Conservation (phyloP, 2,113 vertebrate species). For the Periophthalmus modestus region DNA sequence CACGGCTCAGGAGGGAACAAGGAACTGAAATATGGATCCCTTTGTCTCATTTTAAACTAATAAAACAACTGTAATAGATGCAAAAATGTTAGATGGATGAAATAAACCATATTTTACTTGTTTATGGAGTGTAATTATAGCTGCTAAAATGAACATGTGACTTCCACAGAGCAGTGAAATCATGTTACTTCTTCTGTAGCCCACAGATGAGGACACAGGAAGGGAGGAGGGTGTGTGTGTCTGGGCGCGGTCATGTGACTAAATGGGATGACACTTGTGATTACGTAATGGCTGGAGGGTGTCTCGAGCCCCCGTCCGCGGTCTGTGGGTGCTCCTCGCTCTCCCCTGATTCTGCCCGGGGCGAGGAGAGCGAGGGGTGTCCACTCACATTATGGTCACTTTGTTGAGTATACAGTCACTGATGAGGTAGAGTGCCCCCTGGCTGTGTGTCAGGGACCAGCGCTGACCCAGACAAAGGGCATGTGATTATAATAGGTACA, state of each 20-base stretch:
- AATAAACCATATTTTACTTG: too few relatives aligned
- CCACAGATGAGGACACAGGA: neutral
- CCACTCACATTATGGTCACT: conserved; percentile 42
- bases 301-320: neutral
- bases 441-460: conserved; percentile 62
- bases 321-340: conserved; percentile 33
- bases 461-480: conserved; percentile 31
- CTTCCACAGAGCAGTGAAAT: conserved; percentile 1
- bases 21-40: too few relatives aligned
- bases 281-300: conserved; percentile 48
- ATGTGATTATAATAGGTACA: neutral
- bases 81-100: too few relatives aligned
- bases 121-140: too few relatives aligned
- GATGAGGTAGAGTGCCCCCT: conserved; percentile 15
- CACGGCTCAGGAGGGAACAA: too few relatives aligned
- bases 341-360: conserved; percentile 19
- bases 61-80: too few relatives aligned
- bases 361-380: conserved; percentile 36
- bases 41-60: too few relatives aligned
- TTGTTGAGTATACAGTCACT: conserved; percentile 1
- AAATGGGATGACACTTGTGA: conserved; percentile 45
- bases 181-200: neutral
- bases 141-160: neutral
- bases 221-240: conserved; percentile 22
- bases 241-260: conserved; percentile 14